Base-by-base conservation (phyloP, 2,888 invertebrate species). In the Eilema depressum region DNA sequence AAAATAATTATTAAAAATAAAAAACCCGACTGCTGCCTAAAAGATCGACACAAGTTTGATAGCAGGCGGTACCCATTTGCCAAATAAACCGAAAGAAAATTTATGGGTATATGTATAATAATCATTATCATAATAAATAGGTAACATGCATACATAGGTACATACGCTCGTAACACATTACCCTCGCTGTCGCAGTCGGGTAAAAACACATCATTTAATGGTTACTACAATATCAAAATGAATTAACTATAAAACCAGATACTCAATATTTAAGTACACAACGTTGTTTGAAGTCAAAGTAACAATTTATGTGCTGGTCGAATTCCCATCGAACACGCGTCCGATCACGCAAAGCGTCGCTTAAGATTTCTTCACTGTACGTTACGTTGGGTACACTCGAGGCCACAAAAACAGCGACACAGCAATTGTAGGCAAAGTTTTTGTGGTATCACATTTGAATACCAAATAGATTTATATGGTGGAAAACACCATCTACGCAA, bases 291-390 rank as follows among this genome's bases (percentile, higher is more conserved):
- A 75, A 82, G 74, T 82, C 73, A 74, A 83, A 77, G 71, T 83
- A 76, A 79, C 73, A 79, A 74, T 83, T 77, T 74, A 73, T 84
- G 81, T 77, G 80, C 80, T 68, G 79, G 81, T 78, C 86, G 82
- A 90, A 90, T 88, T 90, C 90, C 83, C 2, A 91, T 89, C 93
- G 93, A 91, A 91, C 91, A 90, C 84, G 86, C 78, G 83, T 85
- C 83, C 79, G 85, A 91, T 91, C 94, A 95, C 94, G 94, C 94
- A 80, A 95, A 85, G 82, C 83, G 79, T 90, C 92, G 87, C 93
- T 95, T 95, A 93, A 90, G 92, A 91, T 92, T 93, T 92, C 89
- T 91, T 89, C 82, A 86, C 86, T 77, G 82, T 87, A 88, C 84
- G 85, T 86, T 89, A 83, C 83, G 80, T 88, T 83, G 74, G 70